phyloP scores from a whole-genome alignment of 2,797 vertebrate genomes.

The Channallabes apus region DNA sequence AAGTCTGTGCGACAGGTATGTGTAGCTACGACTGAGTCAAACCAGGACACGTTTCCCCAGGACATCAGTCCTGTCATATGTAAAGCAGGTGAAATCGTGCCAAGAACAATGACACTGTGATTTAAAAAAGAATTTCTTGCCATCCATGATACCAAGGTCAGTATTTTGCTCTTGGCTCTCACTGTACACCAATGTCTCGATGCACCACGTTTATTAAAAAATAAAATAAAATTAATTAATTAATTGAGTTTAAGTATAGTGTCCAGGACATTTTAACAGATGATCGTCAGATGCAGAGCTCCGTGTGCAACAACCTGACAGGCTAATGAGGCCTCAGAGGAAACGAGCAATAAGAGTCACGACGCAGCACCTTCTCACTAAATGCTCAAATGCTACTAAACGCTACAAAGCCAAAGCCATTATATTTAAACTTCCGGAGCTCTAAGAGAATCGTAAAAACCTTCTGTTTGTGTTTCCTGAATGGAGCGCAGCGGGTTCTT shows the following conservation, averaged over 20 bases:
- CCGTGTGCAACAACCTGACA: conserved; percentile 21
- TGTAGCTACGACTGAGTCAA: neutral
- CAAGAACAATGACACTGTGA: neutral
- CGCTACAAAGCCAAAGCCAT: neutral
- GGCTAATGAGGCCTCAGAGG: conserved; percentile 39
- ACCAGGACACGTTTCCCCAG: neutral
- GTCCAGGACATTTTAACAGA: conserved; percentile 4
- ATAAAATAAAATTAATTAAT: no score
- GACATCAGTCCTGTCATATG: neutral
- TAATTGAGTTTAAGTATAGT: neutral
- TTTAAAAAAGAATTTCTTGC: neutral
- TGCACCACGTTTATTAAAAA: neutral
- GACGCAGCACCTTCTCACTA: neutral
- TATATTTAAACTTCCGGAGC: neutral
- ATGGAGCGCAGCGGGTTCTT: neutral
- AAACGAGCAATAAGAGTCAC: conserved; percentile 8
- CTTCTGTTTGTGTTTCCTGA: neutral
- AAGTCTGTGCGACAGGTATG: neutral
- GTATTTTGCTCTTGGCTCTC: neutral
- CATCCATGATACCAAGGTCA: neutral
- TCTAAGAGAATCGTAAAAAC: conserved; percentile 11
- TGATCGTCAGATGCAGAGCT: neutral
- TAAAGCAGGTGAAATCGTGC: neutral
- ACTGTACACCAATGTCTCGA: neutral
- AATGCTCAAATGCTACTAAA: conserved; percentile 27